phyloP scores from a whole-genome alignment of 2,797 vertebrate genomes.

The Hyperoplus lanceolatus region DNA sequence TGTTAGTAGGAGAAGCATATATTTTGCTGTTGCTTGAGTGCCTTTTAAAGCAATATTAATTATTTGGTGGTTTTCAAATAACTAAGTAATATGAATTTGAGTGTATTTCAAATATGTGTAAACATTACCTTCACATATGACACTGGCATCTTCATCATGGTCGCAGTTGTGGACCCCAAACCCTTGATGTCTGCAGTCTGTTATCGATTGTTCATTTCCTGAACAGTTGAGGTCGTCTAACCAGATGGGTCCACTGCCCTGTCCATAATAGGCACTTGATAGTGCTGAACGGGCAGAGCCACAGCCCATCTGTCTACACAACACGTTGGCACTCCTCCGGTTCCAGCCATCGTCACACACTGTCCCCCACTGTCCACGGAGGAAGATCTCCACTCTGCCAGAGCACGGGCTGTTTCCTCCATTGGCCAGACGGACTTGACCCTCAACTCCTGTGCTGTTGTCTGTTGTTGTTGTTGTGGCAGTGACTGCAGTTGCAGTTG shows the following conservation, averaged over 20 bases:
- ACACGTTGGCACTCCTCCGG: neutral
- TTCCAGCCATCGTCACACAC: neutral
- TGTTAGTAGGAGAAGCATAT: too few species aligned
- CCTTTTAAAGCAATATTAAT: too few species aligned
- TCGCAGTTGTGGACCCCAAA: neutral
- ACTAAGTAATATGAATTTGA: too few species aligned
- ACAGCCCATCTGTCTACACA: slow-evolving; percentile 1
- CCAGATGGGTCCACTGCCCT: slow-evolving; percentile 4
- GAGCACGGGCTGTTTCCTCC: slow-evolving; percentile 22
- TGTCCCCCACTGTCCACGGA: neutral
- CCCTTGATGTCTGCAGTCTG: neutral
- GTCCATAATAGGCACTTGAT: neutral
- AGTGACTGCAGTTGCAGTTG: neutral
- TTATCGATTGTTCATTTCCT: neutral
- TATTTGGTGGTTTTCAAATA: too few species aligned
- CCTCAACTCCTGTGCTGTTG: slow-evolving; percentile 31
- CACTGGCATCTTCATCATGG: neutral
- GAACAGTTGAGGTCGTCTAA: neutral
- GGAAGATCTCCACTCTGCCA: neutral
- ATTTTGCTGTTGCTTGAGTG: too few species aligned
- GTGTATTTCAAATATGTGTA: too few species aligned
- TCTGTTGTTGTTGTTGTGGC: neutral
- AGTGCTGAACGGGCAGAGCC: neutral
- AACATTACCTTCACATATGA: neutral
- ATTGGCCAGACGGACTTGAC: slow-evolving; percentile 53